Conservation (phyloP, 2,797 vertebrate genomes). For the Myiothlypis coronata region DNA sequence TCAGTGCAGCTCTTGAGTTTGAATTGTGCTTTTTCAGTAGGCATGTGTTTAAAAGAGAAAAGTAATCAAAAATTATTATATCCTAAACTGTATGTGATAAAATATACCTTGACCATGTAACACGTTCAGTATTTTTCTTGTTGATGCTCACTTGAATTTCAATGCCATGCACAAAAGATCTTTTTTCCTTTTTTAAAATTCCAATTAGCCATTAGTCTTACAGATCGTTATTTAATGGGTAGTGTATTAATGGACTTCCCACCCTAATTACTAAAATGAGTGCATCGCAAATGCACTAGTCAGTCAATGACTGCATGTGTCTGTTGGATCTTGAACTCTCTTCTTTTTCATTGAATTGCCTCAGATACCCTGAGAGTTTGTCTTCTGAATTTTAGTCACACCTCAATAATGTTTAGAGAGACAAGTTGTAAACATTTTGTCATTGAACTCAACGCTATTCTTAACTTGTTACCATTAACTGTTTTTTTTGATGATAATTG, state of each 20-base stretch:
- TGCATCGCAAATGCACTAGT: slow-evolving; percentile 60
- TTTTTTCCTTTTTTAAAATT: not conserved
- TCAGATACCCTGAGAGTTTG: not conserved
- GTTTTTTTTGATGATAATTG: not conserved
- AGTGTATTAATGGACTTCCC: slow-evolving; percentile 67
- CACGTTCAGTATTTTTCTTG: not conserved
- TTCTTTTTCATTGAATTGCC: not conserved
- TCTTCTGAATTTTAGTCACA: not conserved
- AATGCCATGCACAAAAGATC: not conserved
- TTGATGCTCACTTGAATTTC: slow-evolving; percentile 14
- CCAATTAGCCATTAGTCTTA: slow-evolving; percentile 54
- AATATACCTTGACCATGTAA: not conserved
- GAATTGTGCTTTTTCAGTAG: not conserved
- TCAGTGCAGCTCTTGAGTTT: not conserved
- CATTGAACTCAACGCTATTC: not conserved
- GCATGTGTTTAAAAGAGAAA: not conserved
- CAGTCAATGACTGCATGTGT: slow-evolving; percentile 58
- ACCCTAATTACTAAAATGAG: slow-evolving; percentile 69
- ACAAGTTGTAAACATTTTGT: not conserved
- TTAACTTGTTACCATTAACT: not conserved
- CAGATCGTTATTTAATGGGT: slow-evolving; percentile 61
- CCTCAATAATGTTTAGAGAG: not conserved
- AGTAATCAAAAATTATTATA: not conserved
- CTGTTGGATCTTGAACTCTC: not conserved
- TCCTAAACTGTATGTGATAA: not conserved